phyloP scores from a whole-genome alignment of 2,797 vertebrate species.

The Adelosebastes latens region DNA sequence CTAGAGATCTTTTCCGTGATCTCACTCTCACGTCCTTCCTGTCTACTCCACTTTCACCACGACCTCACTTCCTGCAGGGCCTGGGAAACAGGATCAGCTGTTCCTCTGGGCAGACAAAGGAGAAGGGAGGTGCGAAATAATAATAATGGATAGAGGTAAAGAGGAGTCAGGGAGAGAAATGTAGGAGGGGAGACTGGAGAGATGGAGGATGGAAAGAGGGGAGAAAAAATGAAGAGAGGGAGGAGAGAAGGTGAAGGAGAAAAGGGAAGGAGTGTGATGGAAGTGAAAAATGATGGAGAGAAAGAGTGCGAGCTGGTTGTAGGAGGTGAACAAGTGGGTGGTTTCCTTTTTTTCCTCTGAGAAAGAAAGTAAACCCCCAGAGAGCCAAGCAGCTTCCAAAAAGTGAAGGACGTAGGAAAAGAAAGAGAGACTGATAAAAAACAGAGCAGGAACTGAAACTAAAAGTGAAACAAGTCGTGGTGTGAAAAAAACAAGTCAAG shows the following conservation, averaged over 20 bases:
- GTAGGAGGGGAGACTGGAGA: not conserved
- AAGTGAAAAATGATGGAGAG: not conserved
- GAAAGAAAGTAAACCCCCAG: conserved; percentile 8
- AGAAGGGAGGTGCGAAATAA: not conserved
- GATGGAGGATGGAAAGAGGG: not conserved
- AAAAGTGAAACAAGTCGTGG: not conserved
- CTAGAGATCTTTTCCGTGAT: conserved; percentile 5
- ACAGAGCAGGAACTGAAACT: not conserved
- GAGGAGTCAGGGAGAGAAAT: not conserved
- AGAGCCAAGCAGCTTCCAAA: not conserved
- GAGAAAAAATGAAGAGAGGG: not conserved
- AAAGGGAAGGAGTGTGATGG: not conserved
- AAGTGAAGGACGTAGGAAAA: not conserved
- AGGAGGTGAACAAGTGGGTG: conserved; percentile 23
- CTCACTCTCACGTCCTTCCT: conserved; percentile 32
- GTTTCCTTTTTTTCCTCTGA: conserved; percentile 28
- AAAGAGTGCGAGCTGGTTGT: not conserved
- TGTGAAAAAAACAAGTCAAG: not conserved
- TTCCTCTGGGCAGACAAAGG: not conserved
- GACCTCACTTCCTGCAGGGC: conserved; percentile 69
- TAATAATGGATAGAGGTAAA: not conserved
- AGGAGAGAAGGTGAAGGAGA: not conserved
- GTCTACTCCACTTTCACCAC: conserved; percentile 44
- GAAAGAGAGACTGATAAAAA: not conserved
- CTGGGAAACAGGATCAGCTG: conserved; percentile 64